These are phyloP conservation scores for Zaprionus capensis DNA, from an alignment of 1,140 invertebrate genomes.

Conservation along the genomic window DNA sequence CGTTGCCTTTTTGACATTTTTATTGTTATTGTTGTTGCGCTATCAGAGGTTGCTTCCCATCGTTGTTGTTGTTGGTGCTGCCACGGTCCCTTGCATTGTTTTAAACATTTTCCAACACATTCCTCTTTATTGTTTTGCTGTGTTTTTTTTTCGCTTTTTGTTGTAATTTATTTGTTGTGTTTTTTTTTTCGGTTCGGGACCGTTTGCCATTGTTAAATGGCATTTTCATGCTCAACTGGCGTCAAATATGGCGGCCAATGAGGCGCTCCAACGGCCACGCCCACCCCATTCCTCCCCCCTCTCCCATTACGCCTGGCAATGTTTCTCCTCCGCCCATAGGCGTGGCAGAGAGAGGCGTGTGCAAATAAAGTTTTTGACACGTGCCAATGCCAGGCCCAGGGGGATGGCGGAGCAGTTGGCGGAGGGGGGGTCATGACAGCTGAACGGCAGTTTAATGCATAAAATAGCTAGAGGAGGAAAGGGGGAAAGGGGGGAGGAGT, in stretches of 20 bases:
- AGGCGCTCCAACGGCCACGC: slow-evolving; percentile 37
- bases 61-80: slow-evolving; percentile 44
- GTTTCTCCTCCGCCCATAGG: no score
- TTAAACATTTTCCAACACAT: slow-evolving; percentile 72
- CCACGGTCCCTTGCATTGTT: slow-evolving; percentile 67
- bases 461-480: not conserved
- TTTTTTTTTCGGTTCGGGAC: slow-evolving; percentile 20
- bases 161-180: slow-evolving; percentile 70
- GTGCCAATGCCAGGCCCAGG: slow-evolving; percentile 38
- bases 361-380: slow-evolving; percentile 68
- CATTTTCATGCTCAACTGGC: slow-evolving; percentile 81
- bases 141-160: slow-evolving; percentile 44
- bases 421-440: slow-evolving; percentile 21
- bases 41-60: slow-evolving; percentile 45
- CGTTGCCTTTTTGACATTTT: slow-evolving; percentile 57
- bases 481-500: no score
- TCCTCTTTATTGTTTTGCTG: slow-evolving; percentile 46
- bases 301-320: no score
- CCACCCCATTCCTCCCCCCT: not conserved
- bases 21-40: slow-evolving; percentile 58
- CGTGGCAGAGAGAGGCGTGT: slow-evolving; percentile 10
- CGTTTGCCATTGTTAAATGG: slow-evolving; percentile 73
- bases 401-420: not conserved
- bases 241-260: slow-evolving; percentile 75
- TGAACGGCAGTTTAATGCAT: slow-evolving; percentile 37